Percentiles rank a stretch among this genome's conserved stretches.
Conservation (phyloP, 2,113 vertebrate genomes). For the Naja naja region DNA sequence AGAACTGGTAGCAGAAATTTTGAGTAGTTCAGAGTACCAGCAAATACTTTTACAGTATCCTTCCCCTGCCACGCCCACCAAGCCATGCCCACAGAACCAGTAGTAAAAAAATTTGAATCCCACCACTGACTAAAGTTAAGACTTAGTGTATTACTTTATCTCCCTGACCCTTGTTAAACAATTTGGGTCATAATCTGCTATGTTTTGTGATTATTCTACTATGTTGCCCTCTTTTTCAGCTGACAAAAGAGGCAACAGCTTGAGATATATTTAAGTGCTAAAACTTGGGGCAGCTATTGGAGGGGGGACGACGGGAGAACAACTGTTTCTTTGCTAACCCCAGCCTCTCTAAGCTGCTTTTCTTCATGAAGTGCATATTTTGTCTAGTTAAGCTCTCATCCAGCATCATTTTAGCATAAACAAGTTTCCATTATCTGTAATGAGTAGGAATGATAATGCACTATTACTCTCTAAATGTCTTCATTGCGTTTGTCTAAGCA, state of each 20-base stretch:
- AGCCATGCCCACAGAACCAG: no score
- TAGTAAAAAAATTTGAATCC: no score
- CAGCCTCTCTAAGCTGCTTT: not conserved
- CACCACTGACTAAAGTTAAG: not conserved
- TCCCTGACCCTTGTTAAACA: not conserved
- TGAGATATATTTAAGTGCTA: not conserved
- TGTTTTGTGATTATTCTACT: not conserved
- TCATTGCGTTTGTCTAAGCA: not conserved
- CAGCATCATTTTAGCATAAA: conserved; percentile 20
- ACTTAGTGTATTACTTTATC: not conserved
- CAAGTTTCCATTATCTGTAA: conserved; percentile 16
- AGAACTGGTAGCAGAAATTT: no score
- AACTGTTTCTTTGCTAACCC: not conserved
- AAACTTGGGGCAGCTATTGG: not conserved
- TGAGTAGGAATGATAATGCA: conserved; percentile 11
- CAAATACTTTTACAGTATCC: no score
- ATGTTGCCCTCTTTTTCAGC: not conserved
- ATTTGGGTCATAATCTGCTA: not conserved
- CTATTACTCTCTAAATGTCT: conserved; percentile 1
- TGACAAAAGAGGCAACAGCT: not conserved
- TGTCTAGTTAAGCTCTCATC: conserved; percentile 19
- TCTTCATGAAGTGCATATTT: conserved; percentile 5
- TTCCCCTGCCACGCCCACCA: no score
- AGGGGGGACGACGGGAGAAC: no score
- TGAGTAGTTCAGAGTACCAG: no score